Conservation (phyloP, 2,797 vertebrate species). For the Eleutherodactylus coqui region DNA sequence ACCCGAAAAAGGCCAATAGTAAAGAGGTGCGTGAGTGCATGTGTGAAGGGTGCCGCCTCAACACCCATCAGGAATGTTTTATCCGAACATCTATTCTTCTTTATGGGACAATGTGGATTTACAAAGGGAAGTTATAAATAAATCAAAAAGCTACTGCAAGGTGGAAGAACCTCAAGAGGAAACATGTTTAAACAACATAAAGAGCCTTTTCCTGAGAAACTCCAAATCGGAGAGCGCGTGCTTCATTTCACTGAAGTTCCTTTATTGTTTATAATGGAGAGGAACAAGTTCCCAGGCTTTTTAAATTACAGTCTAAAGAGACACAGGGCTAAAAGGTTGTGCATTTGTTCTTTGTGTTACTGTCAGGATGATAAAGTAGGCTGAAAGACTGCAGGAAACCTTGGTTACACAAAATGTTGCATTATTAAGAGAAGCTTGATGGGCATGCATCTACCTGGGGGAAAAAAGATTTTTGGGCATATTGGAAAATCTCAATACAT, state of each 20-base stretch:
- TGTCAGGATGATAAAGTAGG: conserved; percentile 63
- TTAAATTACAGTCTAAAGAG: conserved; percentile 64
- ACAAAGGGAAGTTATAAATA: conserved; percentile 46
- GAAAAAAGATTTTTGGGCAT: conserved; percentile 31
- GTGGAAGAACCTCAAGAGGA: conserved; percentile 52
- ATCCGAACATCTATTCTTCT: conserved; percentile 15
- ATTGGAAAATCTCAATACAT: conserved; percentile 5
- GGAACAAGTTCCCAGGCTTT: conserved; percentile 65
- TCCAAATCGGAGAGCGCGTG: conserved; percentile 53
- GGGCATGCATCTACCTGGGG: conserved; percentile 38
- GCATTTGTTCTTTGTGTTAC: conserved; percentile 64
- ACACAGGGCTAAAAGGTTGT: conserved; percentile 66
- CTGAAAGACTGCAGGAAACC: conserved; percentile 61
- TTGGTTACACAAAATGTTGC: conserved; percentile 59
- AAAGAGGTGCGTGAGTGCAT: not conserved
- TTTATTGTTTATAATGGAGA: conserved; percentile 62
- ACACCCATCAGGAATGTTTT: not conserved
- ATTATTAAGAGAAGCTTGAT: conserved; percentile 55
- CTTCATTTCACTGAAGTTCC: conserved; percentile 63
- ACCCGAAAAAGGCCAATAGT: not conserved
- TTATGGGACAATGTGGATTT: conserved; percentile 13
- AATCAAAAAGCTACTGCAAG: conserved; percentile 44
- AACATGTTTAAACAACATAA: conserved; percentile 53
- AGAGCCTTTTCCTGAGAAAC: conserved; percentile 63
- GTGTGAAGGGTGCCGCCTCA: not conserved